These are phyloP conservation scores for Eulemur rufifrons DNA, from an alignment of 2,113 vertebrate species.

Conservation along the genomic window DNA sequence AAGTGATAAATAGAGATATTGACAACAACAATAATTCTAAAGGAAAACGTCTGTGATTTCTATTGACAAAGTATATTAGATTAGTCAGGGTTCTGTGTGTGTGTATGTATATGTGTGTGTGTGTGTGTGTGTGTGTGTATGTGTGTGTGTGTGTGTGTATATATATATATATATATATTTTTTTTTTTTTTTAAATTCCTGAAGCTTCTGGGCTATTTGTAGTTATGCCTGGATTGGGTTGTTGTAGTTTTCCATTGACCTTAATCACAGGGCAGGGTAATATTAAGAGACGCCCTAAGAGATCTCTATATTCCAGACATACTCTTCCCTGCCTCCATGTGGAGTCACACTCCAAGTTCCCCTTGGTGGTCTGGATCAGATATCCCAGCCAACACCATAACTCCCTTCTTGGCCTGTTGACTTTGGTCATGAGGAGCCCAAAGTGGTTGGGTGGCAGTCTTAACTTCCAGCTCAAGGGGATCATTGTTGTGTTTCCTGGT, in stretches of 20 bases:
- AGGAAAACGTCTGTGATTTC: neutral
- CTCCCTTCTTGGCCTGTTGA: neutral
- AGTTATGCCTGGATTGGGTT: neutral
- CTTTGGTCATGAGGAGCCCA: neutral
- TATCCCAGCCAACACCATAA: neutral
- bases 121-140: too few species aligned
- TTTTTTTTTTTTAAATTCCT: too few species aligned
- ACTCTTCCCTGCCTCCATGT: neutral
- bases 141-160: too few species aligned
- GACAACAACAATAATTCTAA: neutral
- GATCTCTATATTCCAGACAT: neutral
- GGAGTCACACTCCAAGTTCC: neutral
- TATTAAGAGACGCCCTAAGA: neutral
- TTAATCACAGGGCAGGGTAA: neutral
- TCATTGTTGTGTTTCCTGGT: neutral
- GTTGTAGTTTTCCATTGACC: neutral
- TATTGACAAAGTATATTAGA: neutral
- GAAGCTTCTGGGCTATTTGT: neutral
- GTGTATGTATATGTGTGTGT: too few species aligned
- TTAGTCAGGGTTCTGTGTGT: neutral
- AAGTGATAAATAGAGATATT: neutral
- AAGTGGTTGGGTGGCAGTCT: neutral
- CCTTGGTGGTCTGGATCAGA: neutral
- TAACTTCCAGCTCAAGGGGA: neutral
- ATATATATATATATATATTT: too few species aligned